Base-by-base conservation (phyloP, 2,888 invertebrate genomes). In the Abscondita cerata region DNA sequence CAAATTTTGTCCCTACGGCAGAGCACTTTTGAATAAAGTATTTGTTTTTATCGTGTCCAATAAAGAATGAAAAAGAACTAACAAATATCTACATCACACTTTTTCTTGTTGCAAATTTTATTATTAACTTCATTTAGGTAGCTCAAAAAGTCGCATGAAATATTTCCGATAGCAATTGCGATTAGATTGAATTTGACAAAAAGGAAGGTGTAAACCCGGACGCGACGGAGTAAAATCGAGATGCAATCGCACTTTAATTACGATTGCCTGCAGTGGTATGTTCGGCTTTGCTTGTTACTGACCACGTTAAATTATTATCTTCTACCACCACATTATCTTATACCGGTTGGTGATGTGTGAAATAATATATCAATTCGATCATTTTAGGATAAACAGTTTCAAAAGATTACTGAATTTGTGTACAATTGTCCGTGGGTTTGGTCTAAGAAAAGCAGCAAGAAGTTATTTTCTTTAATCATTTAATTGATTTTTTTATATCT, bases 211-310 rank as follows among this genome's bases (percentile, higher is more conserved):
- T 57, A 58, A 58, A 44, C 18, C 52, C 52, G 44, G 58, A 58
- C 58, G 20, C 46, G 46, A 52, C 44, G 58, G 52, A 58, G 52
- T 58, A 52, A 58, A 58, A 58, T 52, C 33, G 52, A 58, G 58
- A 58, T 58, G 58, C 58, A 58, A 58, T 58, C 58, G 44, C 52
- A 47, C 41, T 58, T 58, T 58, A 58, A 58, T 58, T 58, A 52
- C 52, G 46, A 15, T 51, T 34, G 58, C 52, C 52, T 52, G 52
- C 58, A 33, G 58, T 52, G 58, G 52, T 33, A 46, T 44, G 34
- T 52, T 46, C 52, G 36, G 46, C 46, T 36, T 19, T 52, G 46
- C 52, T 52, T 58, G 58, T 58, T 52, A 41, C 52, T 58, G 47
- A 20, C 36, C 36, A 58, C 15, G 36, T 33, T 58, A 58, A 52